phyloP scores from a whole-genome alignment of 1,140 invertebrate species.

The Anastatus disparis region DNA sequence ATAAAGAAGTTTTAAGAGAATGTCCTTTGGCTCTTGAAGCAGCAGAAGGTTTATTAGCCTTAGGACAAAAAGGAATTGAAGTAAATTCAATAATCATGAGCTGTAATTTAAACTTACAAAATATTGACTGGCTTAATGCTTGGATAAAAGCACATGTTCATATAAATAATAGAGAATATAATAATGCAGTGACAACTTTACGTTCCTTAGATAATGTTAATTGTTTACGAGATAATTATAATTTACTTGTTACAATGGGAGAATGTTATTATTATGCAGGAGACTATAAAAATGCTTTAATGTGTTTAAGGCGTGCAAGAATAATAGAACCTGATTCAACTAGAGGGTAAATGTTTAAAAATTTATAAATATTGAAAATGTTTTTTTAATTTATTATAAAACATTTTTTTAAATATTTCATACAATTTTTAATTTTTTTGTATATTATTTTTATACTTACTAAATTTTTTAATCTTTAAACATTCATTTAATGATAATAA shows the following conservation, averaged over 20 bases:
- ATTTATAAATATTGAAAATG: neutral
- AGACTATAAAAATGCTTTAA: constrained; percentile 65
- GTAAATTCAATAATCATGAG: constrained; percentile 75
- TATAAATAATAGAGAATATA: constrained; percentile 73
- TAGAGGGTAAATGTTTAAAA: constrained; percentile 56
- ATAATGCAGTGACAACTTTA: constrained; percentile 72
- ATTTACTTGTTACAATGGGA: constrained; percentile 73
- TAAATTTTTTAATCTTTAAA: constrained; percentile 14
- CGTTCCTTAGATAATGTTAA: constrained; percentile 72
- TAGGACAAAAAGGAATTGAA: constrained; percentile 79
- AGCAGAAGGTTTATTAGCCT: constrained; percentile 72
- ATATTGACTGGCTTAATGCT: constrained; percentile 71
- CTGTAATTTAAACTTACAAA: constrained; percentile 62
- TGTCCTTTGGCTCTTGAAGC: constrained; percentile 81
- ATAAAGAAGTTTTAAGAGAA: constrained; percentile 81
- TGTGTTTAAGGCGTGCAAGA: constrained; percentile 66
- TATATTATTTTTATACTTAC: constrained; percentile 22
- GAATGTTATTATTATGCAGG: constrained; percentile 75
- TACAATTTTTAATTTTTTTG: no score
- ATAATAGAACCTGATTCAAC: constrained; percentile 70
- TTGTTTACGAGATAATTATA: constrained; percentile 73
- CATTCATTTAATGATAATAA: no score
- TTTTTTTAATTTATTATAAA: neutral
- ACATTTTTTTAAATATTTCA: constrained; percentile 14
- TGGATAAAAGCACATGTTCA: constrained; percentile 79